Evolutionary conservation across 2,888 invertebrate species (phyloP).

Genomic region (Sphaerophoria rueppellii): DNA sequence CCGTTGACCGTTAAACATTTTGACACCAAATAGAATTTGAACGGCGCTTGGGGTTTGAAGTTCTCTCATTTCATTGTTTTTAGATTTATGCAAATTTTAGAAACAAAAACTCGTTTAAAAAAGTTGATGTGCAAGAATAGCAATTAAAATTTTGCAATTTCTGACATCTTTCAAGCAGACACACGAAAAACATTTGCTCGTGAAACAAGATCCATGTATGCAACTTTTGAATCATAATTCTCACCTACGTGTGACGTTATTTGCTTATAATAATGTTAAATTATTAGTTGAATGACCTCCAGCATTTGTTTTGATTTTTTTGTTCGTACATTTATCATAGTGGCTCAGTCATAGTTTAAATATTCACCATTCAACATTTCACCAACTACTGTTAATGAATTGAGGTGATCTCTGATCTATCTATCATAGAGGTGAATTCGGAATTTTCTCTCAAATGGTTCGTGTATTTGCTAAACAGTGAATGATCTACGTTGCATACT

Average conservation of each 20-base stretch:
- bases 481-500: background rate
- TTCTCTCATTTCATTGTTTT: slow-evolving; percentile 17
- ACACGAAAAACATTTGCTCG: background rate
- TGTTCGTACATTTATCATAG: slow-evolving; percentile 20
- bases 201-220: background rate
- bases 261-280: background rate
- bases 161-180: no score
- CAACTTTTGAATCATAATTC: background rate
- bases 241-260: background rate
- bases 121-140: background rate
- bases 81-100: slow-evolving; percentile 1
- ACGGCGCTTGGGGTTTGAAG: background rate
- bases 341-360: slow-evolving; percentile 51
- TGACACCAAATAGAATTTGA: background rate
- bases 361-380: slow-evolving; percentile 21
- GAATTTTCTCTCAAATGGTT: slow-evolving; percentile 9
- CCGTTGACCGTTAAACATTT: background rate
- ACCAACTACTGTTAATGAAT: slow-evolving; percentile 27
- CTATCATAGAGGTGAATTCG: no score
- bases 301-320: slow-evolving; percentile 70
- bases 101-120: background rate
- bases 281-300: slow-evolving; percentile 74
- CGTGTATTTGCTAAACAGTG: background rate
- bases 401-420: slow-evolving; percentile 20
- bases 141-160: slow-evolving; percentile 10